Percentiles rank a stretch among this genome's conserved stretches.
Conservation (phyloP, 2,888 invertebrate species). For the Drosophila neutralis region DNA sequence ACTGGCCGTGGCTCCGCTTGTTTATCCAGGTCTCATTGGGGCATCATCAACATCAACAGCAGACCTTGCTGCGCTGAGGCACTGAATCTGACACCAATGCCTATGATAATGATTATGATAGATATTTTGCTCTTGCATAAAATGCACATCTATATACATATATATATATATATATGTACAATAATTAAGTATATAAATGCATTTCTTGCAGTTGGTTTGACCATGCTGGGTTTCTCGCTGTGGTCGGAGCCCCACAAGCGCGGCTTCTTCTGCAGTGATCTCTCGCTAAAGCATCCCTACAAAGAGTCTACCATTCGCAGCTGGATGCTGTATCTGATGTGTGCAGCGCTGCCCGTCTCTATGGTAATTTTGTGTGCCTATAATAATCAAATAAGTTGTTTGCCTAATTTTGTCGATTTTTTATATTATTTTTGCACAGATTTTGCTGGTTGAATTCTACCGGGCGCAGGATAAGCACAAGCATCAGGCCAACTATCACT, state of each 20-base stretch:
- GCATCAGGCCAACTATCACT: constrained; percentile 68
- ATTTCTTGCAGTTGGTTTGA: constrained; percentile 89
- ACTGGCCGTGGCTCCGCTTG: constrained; percentile 39
- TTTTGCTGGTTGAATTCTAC: constrained; percentile 89
- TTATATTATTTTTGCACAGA: constrained; percentile 86
- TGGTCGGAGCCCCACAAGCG: constrained; percentile 91
- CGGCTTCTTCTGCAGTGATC: constrained; percentile 98
- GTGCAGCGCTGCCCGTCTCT: constrained; percentile 89
- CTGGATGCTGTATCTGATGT: constrained; percentile 90
- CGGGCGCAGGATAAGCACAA: constrained; percentile 59
- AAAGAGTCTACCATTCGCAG: constrained; percentile 93
- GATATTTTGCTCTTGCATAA: neutral
- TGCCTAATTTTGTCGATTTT: neutral
- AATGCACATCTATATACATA: neutral
- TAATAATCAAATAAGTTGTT: neutral
- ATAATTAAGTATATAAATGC: neutral
- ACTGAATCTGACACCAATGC: constrained; percentile 61
- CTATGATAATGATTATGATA: constrained; percentile 1
- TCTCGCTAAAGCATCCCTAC: constrained; percentile 94
- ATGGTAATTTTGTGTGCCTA: constrained; percentile 87
- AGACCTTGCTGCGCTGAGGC: constrained; percentile 63
- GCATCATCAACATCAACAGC: constrained; percentile 56
- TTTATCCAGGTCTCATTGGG: constrained; percentile 66
- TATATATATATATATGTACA: neutral
- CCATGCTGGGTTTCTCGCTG: constrained; percentile 89